Conservation (phyloP, 2,888 invertebrate species). For the Heteropelma amictum region DNA sequence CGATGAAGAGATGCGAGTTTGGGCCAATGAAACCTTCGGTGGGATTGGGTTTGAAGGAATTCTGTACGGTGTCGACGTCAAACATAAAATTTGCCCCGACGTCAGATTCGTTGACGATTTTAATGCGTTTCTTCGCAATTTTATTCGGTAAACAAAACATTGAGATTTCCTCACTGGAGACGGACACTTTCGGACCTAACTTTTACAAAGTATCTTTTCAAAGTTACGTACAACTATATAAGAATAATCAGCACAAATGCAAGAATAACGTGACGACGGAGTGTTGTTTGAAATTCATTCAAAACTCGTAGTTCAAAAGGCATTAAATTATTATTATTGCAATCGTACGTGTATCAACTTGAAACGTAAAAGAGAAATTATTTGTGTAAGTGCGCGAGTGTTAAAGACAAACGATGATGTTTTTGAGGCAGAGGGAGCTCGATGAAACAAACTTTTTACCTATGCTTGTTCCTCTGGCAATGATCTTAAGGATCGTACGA, state of each 20-base stretch:
- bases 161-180: constrained; percentile 46
- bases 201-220: too few species aligned
- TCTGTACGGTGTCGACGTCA: constrained; percentile 67
- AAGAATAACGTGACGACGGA: too few species aligned
- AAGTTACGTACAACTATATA: neutral
- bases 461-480: constrained; percentile 67
- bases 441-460: constrained; percentile 66
- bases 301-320: too few species aligned
- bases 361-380: too few species aligned
- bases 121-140: constrained; percentile 64
- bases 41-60: constrained; percentile 71
- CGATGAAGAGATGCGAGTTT: constrained; percentile 66
- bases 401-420: neutral
- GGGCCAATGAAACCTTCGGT: constrained; percentile 69
- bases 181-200: constrained; percentile 60
- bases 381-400: neutral
- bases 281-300: too few species aligned
- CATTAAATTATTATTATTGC: neutral
- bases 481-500: constrained; percentile 63
- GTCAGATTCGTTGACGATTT: constrained; percentile 72
- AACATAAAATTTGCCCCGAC: constrained; percentile 72
- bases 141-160: constrained; percentile 50
- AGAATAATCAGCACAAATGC: neutral
- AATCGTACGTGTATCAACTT: neutral
- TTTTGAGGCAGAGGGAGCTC: too few species aligned